Base-by-base conservation (phyloP, 2,797 vertebrate species). In the Kryptopterus vitreolus region DNA sequence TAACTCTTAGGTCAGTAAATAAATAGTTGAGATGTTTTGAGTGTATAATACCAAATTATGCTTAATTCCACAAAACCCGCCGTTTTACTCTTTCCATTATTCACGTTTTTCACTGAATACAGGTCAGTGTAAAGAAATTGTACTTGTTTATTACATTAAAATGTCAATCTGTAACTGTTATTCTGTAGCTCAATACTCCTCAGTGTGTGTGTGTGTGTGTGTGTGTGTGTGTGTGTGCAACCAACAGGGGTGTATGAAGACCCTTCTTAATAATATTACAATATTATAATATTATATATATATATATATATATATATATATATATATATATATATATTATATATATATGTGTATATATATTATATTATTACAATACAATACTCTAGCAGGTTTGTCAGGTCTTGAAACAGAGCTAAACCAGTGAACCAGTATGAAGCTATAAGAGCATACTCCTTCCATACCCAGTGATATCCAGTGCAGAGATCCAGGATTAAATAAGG, bases 381-480 rank as follows among this genome's bases (percentile, higher is more conserved):
- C 59, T 11, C 61, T 66, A 50, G 50, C 22, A 80, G 35, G 24
- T 66, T 24, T 80, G 59, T 68, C 58, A n/a, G 26, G 50, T 69
- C 72, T 63, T 68, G 50, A 33, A 29, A 53, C 61, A 26, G 22
- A 59, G 20, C 38, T 59, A 46, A 59, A 68, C n/a, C 55, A 50
- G 24, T 18, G 24, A 48, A 26, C 15, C 31, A 81, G 58, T 58
- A 24, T 9, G 50, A 33, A 35, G 61, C 59, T 16, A 61, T 83
- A 76, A 81, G 35, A 52, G 61, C 50, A 50, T 76, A 50, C 31
- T 65, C 63, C 22, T 70, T 48, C 46, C 74, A 76, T 26, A 72
- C 78, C 71, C 79, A 68, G 26, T 79, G 58, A 72, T 68, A 72
- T 33, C 38, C 22, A 10, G 62, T 43, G 43, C 76, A 79, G 72